Base-by-base conservation (phyloP, 1,140 invertebrate species). In the Drosophila arawakana region DNA sequence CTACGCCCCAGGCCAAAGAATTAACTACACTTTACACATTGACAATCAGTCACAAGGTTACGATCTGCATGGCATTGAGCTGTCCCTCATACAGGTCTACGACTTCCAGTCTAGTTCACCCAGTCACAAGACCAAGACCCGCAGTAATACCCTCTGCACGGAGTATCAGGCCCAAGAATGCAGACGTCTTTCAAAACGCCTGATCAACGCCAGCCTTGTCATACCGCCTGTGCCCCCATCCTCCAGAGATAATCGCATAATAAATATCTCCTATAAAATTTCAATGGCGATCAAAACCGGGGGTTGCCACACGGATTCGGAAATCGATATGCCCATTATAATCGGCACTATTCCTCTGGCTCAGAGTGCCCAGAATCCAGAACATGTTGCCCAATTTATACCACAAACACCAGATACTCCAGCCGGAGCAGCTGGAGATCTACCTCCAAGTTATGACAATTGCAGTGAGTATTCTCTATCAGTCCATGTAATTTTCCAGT, bases 161-260 rank as follows among this genome's bases (percentile, higher is more conserved):
- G 57, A 65, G n/a, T 68, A 47, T 1, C 63, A 79, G 39, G n/a
- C 54, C 1, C 82, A 89, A 50, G 49, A 10, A 89, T 92, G 30
- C 49, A 30, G 76, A 1, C 80, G 91, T 10, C 37, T 90, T 7
- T 78, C 90, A 0, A 91, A 91, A 43, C 78, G 82, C 2, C 4
- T 81, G 10, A 78, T 92, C 3, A 74, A 82, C n/a, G 88, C 77
- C 41, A 69, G 37, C 3, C 41, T 92, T 9, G 30, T 73, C 0
- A 90, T 92, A 62, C 91, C 91, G 1, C 62, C 91, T 1, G 76
- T 82, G 9, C 80, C 86, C 3, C 91, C 91, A 1, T 78, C 84
- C 0, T 95, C 96, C 78, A 54, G 79, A 3, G 21, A 37, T 1
- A 9, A 46, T 4, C 76, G 82, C 30, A 91, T 92, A 7, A 78